phyloP scores from a whole-genome alignment of 2,797 vertebrate genomes.

The Lutjanus campechanus region DNA sequence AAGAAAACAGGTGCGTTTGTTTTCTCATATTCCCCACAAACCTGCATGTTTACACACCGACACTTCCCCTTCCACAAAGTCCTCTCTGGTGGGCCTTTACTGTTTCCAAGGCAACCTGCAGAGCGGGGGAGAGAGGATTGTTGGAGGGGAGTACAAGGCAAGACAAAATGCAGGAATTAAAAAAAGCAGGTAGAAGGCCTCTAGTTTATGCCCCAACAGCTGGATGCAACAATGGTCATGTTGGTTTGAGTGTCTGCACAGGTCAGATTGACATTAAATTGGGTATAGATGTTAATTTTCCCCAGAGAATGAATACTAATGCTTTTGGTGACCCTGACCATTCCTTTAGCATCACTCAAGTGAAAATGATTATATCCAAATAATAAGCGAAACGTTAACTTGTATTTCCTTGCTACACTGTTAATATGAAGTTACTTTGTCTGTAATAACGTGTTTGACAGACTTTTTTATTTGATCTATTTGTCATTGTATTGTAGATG shows the following conservation, averaged over 20 bases:
- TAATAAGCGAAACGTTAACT: neutral
- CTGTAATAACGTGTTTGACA: neutral
- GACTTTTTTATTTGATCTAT: neutral
- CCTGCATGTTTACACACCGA: slow-evolving; percentile 59
- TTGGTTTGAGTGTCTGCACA: neutral
- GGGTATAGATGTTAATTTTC: neutral
- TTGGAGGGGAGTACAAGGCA: slow-evolving; percentile 54
- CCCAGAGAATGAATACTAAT: neutral
- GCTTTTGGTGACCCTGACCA: neutral
- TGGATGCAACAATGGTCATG: neutral
- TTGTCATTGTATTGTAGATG: neutral
- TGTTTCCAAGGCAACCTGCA: slow-evolving; percentile 86
- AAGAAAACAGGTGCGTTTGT: slow-evolving; percentile 27
- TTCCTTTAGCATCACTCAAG: neutral
- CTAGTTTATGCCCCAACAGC: neutral
- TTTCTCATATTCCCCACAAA: slow-evolving; percentile 46
- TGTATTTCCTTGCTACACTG: neutral
- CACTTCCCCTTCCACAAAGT: slow-evolving; percentile 54
- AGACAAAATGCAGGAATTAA: slow-evolving; percentile 53
- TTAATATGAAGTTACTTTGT: neutral
- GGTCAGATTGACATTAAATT: neutral
- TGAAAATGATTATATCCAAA: neutral
- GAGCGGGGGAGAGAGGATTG: slow-evolving; percentile 55
- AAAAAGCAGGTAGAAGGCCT: slow-evolving; percentile 20
- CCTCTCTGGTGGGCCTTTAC: slow-evolving; percentile 77